Conservation (phyloP, 2,888 invertebrate genomes). For the Acleris laterana region DNA sequence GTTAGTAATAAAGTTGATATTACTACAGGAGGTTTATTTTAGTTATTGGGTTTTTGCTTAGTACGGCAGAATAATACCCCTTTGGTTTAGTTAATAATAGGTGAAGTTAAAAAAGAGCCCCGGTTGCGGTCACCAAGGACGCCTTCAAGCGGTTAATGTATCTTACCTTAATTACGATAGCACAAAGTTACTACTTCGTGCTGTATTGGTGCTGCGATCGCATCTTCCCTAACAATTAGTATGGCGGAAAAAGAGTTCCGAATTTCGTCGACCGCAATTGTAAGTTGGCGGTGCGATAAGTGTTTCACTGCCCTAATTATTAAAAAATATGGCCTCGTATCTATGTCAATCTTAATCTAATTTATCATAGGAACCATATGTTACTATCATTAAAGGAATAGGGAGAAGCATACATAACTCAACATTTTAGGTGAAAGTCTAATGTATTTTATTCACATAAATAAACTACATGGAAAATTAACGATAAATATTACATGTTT, state of each 20-base stretch:
- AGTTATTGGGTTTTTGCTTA: too few species aligned
- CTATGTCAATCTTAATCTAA: conserved; percentile 14
- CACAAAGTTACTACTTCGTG: neutral
- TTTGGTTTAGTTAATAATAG: too few species aligned
- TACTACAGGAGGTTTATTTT: too few species aligned
- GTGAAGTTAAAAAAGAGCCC: neutral
- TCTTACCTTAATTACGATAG: neutral
- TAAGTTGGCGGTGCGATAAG: conserved; percentile 1
- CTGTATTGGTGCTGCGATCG: neutral
- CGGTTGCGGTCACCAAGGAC: neutral
- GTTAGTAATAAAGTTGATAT: too few species aligned
- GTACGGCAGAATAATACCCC: too few species aligned
- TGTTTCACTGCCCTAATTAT: conserved; percentile 5
- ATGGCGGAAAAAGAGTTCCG: neutral
- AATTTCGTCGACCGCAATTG: neutral
- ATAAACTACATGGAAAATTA: too few species aligned
- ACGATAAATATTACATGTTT: too few species aligned
- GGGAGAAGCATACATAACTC: neutral
- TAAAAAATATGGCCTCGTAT: conserved; percentile 3
- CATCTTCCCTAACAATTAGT: neutral
- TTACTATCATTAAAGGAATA: neutral
- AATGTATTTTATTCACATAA: too few species aligned
- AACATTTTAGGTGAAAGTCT: too few species aligned
- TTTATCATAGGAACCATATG: conserved; percentile 11
- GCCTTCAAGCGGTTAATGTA: neutral